Evolutionary conservation across 1,140 invertebrate genomes (phyloP).

Genomic region (Trachelipus rathkii): DNA sequence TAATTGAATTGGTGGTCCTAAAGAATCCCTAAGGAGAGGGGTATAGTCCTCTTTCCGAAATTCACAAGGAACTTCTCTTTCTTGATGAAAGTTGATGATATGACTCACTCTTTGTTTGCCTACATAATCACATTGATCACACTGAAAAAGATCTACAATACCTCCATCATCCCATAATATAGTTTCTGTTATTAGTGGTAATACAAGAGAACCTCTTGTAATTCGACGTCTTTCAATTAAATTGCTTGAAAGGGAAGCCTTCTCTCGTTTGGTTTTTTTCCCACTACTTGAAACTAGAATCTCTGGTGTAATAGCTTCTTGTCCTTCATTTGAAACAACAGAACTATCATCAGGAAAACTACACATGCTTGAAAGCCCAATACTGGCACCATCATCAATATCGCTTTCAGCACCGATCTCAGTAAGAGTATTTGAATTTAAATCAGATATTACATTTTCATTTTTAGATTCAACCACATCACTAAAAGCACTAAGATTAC

Average conservation of each 20-base stretch:
- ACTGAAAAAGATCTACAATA: constrained; percentile 49
- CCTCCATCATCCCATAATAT: constrained; percentile 43
- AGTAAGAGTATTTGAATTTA: neutral
- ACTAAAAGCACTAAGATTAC: neutral
- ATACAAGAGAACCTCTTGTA: constrained; percentile 37
- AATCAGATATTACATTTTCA: neutral
- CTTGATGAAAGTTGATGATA: constrained; percentile 60
- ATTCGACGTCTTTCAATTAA: constrained; percentile 32
- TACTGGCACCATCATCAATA: constrained; percentile 36
- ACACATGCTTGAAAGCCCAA: constrained; percentile 35
- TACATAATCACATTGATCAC: constrained; percentile 58
- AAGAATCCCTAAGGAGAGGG: constrained; percentile 38
- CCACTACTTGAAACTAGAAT: constrained; percentile 8
- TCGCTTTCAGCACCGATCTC: constrained; percentile 17
- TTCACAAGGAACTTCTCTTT: constrained; percentile 57
- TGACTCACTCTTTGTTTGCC: constrained; percentile 63
- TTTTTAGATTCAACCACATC: neutral
- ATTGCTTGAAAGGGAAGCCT: neutral
- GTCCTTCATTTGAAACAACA: constrained; percentile 38
- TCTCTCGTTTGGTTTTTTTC: constrained; percentile 28
- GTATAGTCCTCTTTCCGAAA: constrained; percentile 41
- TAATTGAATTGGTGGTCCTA: constrained; percentile 28
- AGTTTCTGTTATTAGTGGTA: constrained; percentile 31
- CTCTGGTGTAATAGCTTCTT: constrained; percentile 39
- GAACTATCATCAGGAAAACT: constrained; percentile 41